Base-by-base conservation (phyloP, 2,888 invertebrate species). In the Abrostola tripartita region DNA sequence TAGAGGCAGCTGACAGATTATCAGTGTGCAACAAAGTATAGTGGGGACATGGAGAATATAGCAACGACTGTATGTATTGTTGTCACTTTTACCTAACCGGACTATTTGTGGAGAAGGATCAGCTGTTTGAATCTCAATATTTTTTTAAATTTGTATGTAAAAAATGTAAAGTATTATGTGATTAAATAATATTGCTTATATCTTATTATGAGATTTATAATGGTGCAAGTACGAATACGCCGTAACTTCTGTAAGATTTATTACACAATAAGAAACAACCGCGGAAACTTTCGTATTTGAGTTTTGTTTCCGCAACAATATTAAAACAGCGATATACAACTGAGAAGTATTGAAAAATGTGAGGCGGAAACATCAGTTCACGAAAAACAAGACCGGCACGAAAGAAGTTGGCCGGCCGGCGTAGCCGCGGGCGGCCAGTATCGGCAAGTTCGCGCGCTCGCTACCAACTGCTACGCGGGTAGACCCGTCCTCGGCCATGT, bases 1-100 rank as follows among this genome's bases (percentile, higher is more conserved):
- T 88, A 90, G 88, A 90, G 88, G 88, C 89, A 90, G 87, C 87
- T 90, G 90, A 83, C 85, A 82, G 85, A 85, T 74, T 63, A 42
- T 54, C 44, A 47, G 52, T 61, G 47, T 65, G 53, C 57, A 56
- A 55, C 64, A 44, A 68, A 74, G 59, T 68, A 81, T 49, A 62
- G 47, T 61, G 24, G n/a, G 72, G 52, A 56, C 63, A 71, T 54
- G 37, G 58, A 52, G 51, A 53, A 61, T 47, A 53, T 61, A 52
- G 38, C 69, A 79, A 68, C 64, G 55, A 56, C 52, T 58, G 49
- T 70, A 37, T 11, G 6, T 65, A 58, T 68, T 40, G 54, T 76
- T 59, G 47, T 64, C 47, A 37, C 57, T 37, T 37, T 54, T 35
- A 63, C 51, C 37, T 11, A 14, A 36, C 42, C n/a, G 24, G n/a